Conservation (phyloP, 2,797 vertebrate genomes). For the Sebastes aleutianus region DNA sequence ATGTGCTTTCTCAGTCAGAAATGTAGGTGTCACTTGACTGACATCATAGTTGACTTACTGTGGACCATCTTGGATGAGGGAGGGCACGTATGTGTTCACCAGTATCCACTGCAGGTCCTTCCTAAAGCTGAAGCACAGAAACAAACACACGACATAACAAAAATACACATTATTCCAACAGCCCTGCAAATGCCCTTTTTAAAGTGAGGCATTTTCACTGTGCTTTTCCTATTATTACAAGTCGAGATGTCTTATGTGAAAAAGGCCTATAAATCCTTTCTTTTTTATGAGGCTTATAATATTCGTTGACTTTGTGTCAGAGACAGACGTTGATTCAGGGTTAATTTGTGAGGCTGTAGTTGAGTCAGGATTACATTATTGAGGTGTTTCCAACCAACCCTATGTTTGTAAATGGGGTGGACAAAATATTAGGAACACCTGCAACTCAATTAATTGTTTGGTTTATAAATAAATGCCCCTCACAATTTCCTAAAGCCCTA, state of each 20-base stretch:
- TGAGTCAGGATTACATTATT: neutral
- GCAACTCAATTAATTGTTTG: neutral
- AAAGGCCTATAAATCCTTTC: neutral
- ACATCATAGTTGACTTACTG: conserved; percentile 81
- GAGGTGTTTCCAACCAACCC: neutral
- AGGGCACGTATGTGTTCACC: conserved; percentile 87
- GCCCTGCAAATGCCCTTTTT: neutral
- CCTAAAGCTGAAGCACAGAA: conserved; percentile 81
- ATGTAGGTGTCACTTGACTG: neutral
- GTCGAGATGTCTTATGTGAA: neutral
- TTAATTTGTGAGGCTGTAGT: neutral
- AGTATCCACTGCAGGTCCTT: conserved; percentile 87
- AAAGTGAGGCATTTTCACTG: neutral
- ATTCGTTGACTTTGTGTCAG: neutral
- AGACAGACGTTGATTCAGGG: neutral
- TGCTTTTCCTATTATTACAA: neutral
- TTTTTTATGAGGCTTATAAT: neutral
- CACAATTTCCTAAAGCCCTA: too few species aligned
- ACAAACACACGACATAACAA: neutral
- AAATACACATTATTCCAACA: neutral
- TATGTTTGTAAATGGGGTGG: neutral
- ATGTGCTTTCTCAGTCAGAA: neutral
- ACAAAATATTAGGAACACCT: neutral
- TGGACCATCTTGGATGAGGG: conserved; percentile 92
- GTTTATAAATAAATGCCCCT: neutral